Evolutionary conservation across 1,140 invertebrate genomes (phyloP), one percentile per base, ranked within the genome.

Genomic region (Sipha flava): DNA sequence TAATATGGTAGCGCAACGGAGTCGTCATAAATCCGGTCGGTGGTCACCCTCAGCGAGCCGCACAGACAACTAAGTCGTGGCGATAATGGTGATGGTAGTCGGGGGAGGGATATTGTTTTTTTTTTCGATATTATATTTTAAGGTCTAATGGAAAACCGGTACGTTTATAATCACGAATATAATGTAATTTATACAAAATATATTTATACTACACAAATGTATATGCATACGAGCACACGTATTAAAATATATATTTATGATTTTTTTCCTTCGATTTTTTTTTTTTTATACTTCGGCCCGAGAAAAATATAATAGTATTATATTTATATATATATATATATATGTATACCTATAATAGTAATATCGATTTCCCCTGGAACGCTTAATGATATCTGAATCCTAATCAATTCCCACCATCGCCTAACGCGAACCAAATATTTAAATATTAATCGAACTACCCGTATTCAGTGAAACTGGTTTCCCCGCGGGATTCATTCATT

Each of bases 391-490:
- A 75, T 75, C 70, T 54, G 47, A 9, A 52, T 45, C 26, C 26
- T 73, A 73, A 73, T 73, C 72, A 75, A 75, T 37, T 37, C 34
- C 34, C 34, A 52, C 49, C 73, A 52, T 59, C 49, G 73, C 45
- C 52, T 57, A 75, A 21, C 47, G 72, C 49, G 37, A 77, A 59
- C 73, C 34, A 31, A 77, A 77, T 57, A 59, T 77, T 77, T 77
- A 59, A 77, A 77, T 59, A 77, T 59, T 77, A 77, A 77, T 77
- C 73, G 34, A 77, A 77, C 49, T 59, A 52, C 72, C 68, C 72
- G 47, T 18, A 54, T 75, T 34, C 31, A 29, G 9, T 37, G 9
- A 57, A 59, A 77, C 73, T 59, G 73, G 73, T 77, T 77, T 77
- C 21, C 12, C 52, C 31, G 34, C 73, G 47, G n/a, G 21, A 43